Evolutionary conservation across 2,888 invertebrate species (phyloP).

Genomic region (Drosophila robusta): DNA sequence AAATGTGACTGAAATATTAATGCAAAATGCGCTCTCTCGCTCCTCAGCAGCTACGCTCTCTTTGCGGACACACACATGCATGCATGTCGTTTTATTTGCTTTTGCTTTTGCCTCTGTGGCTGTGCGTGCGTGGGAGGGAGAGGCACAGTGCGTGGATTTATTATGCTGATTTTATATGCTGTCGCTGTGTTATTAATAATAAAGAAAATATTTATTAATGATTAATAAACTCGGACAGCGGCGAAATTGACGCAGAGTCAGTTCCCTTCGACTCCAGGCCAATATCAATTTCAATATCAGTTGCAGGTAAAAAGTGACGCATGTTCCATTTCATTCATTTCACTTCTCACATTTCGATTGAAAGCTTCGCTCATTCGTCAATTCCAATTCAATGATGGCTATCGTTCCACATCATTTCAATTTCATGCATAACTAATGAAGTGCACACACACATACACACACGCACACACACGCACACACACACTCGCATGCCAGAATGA

Average conservation of each 20-base stretch:
- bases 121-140: not conserved
- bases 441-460: slow-evolving; percentile 7
- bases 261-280: slow-evolving; percentile 3
- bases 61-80: slow-evolving; percentile 22
- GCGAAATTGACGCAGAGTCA: slow-evolving; percentile 55
- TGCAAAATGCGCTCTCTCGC: slow-evolving; percentile 48
- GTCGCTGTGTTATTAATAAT: slow-evolving; percentile 65
- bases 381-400: slow-evolving; percentile 46
- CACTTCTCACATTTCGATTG: slow-evolving; percentile 15
- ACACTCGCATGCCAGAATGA: slow-evolving; percentile 10
- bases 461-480: slow-evolving; percentile 2
- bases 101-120: slow-evolving; percentile 23
- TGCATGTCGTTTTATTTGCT: slow-evolving; percentile 30
- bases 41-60: slow-evolving; percentile 46
- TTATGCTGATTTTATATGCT: slow-evolving; percentile 67
- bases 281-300: slow-evolving; percentile 29
- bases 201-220: slow-evolving; percentile 63
- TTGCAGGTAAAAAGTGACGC: slow-evolving; percentile 6
- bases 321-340: slow-evolving; percentile 1
- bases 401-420: slow-evolving; percentile 55
- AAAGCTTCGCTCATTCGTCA: slow-evolving; percentile 55
- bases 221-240: slow-evolving; percentile 48
- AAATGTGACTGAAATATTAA: slow-evolving; percentile 78
- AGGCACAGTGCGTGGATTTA: slow-evolving; percentile 55
- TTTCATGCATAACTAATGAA: slow-evolving; percentile 65